These are phyloP conservation scores for Sebastolobus alascanus DNA, from an alignment of 2,797 vertebrate genomes.

Conservation along the genomic window DNA sequence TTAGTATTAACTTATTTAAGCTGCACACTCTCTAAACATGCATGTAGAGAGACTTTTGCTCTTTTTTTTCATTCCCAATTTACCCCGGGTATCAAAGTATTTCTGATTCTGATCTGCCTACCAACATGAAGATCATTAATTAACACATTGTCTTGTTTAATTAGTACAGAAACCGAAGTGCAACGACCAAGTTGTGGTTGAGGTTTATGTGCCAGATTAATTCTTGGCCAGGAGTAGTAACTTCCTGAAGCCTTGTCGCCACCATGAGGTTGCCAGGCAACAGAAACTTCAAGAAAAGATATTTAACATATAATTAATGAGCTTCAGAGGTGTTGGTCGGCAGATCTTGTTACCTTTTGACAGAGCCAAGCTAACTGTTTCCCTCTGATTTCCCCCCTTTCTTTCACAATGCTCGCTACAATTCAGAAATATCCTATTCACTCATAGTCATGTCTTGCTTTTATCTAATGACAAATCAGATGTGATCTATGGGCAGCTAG, in stretches of 20 bases:
- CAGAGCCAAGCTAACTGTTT: background rate
- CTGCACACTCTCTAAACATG: too few relatives aligned
- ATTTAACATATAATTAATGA: slow-evolving; percentile 2
- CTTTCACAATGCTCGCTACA: background rate
- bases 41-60: too few relatives aligned
- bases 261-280: background rate
- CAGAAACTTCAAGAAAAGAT: background rate
- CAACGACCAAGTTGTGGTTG: background rate
- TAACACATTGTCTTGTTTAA: background rate
- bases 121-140: background rate
- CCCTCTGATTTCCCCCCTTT: background rate
- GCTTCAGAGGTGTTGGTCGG: background rate
- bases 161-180: background rate
- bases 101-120: background rate
- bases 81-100: too few relatives aligned
- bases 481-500: background rate
- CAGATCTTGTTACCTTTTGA: background rate
- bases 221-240: background rate
- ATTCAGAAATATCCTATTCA: background rate
- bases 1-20: background rate
- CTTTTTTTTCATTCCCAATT: too few relatives aligned
- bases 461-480: background rate
- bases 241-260: background rate
- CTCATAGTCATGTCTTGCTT: background rate
- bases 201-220: background rate